phyloP scores from a whole-genome alignment of 2,113 vertebrate species.

The Collichthys lucidus region DNA sequence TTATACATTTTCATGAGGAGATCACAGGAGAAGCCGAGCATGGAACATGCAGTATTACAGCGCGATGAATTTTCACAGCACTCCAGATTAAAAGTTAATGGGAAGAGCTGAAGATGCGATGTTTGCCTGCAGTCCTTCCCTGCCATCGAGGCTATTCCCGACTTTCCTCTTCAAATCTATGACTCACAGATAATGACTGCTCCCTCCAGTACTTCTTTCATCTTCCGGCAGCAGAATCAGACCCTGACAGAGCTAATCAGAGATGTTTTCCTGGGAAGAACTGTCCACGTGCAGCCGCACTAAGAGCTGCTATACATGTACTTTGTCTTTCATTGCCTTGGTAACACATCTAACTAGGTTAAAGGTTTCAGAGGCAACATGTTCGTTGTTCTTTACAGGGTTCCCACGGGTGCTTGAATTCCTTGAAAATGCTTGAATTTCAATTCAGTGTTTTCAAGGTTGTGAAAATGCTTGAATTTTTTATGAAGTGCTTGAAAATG shows the following conservation, averaged over 20 bases:
- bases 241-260: slow-evolving; percentile 53
- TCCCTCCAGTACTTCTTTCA: slow-evolving; percentile 54
- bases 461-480: too few relatives aligned
- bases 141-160: background rate
- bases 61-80: slow-evolving; percentile 42
- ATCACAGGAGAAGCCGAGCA: slow-evolving; percentile 61
- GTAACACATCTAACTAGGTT: background rate
- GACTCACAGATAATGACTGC: slow-evolving; percentile 50
- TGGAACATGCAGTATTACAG: slow-evolving; percentile 45
- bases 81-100: slow-evolving; percentile 70
- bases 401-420: too few relatives aligned
- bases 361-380: background rate
- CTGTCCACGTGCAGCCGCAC: background rate
- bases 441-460: too few relatives aligned
- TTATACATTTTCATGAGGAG: slow-evolving; percentile 64
- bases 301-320: background rate
- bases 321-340: background rate
- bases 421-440: too few relatives aligned
- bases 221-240: slow-evolving; percentile 47
- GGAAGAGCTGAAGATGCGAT: slow-evolving; percentile 30
- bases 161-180: slow-evolving; percentile 23
- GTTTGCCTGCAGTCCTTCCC: slow-evolving; percentile 20
- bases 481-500: too few relatives aligned
- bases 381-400: background rate
- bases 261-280: slow-evolving; percentile 23